These are phyloP conservation scores for Pristionchus maxplancki DNA, from an alignment of 2,888 invertebrate species.

Conservation along the genomic window DNA sequence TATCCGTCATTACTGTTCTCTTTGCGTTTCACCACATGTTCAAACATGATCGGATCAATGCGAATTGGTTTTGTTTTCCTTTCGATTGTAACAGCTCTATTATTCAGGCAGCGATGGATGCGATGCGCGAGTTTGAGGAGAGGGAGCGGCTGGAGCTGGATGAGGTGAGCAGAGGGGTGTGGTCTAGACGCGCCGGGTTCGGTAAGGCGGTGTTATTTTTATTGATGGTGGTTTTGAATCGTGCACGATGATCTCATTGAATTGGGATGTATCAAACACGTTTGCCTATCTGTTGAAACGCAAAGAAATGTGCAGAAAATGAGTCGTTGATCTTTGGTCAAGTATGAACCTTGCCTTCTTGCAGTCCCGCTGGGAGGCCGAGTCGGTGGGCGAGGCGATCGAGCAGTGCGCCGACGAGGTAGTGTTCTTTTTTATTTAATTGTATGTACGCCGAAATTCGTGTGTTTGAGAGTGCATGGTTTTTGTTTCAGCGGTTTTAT, in stretches of 20 bases:
- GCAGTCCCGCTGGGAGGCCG: constrained; percentile 85
- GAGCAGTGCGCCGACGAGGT: constrained; percentile 86
- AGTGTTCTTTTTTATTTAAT: background rate
- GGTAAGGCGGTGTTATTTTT: too few species aligned
- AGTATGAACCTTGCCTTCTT: background rate
- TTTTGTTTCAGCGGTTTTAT: too few species aligned
- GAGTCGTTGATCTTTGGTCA: background rate
- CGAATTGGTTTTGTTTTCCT: too few species aligned
- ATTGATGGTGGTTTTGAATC: too few species aligned
- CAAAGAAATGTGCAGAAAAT: background rate
- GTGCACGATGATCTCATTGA: background rate
- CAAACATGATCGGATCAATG: too few species aligned
- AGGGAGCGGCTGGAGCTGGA: constrained; percentile 41
- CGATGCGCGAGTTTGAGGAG: constrained; percentile 40
- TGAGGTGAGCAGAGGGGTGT: background rate
- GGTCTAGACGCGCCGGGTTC: background rate
- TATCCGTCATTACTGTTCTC: too few species aligned
- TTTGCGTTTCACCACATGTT: too few species aligned
- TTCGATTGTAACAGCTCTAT: too few species aligned
- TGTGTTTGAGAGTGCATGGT: too few species aligned
- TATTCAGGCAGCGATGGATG: constrained; percentile 18
- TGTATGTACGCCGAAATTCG: too few species aligned
- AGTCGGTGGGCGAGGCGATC: constrained; percentile 85
- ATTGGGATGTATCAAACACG: background rate
- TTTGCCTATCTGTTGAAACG: background rate